A percentile compares a stretch with the other conserved stretches of the same genome.
These are phyloP conservation scores for Macrosteles quadrilineatus DNA, from an alignment of 1,140 invertebrate species.

Conservation along the genomic window DNA sequence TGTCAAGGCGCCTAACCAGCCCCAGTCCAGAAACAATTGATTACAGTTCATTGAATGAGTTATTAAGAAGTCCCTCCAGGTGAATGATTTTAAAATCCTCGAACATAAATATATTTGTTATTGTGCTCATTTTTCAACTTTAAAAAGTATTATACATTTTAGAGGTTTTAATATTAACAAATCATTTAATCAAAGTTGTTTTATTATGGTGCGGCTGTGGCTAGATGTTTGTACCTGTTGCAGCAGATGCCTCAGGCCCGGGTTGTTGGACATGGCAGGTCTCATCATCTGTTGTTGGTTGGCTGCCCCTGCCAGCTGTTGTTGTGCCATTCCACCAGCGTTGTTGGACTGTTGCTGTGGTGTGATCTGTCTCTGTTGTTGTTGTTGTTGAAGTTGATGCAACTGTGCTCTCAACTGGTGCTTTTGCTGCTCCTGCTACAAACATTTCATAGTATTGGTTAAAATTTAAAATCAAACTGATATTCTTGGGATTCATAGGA, in stretches of 20 bases:
- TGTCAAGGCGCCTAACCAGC: too few relatives aligned
- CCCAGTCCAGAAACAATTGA: too few relatives aligned
- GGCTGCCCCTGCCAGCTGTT: conserved; percentile 64
- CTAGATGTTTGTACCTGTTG: too few relatives aligned
- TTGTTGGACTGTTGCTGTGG: conserved; percentile 38
- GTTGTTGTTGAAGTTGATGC: conserved; percentile 41
- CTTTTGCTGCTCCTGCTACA: conserved; percentile 43
- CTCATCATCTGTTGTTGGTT: conserved; percentile 62
- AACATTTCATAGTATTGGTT: conserved; percentile 18
- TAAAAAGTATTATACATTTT: too few relatives aligned
- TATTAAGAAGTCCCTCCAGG: too few relatives aligned
- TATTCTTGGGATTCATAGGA: not conserved
- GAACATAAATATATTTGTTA: too few relatives aligned
- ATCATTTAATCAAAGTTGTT: too few relatives aligned
- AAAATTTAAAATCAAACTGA: not conserved
- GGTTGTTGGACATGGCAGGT: conserved; percentile 62
- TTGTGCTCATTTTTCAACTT: too few relatives aligned
- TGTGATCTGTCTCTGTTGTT: conserved; percentile 31
- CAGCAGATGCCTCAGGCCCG: conserved; percentile 67
- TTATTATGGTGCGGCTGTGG: too few relatives aligned
- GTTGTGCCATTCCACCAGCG: conserved; percentile 49
- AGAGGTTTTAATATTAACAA: too few relatives aligned
- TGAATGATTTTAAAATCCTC: too few relatives aligned
- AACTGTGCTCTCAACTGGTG: conserved; percentile 44
- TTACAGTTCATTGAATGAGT: too few relatives aligned